A percentile compares a stretch with the other conserved stretches of the same genome.
phyloP scores from a whole-genome alignment of 2,797 vertebrate genomes.

The Schizopygopsis malacanthus region DNA sequence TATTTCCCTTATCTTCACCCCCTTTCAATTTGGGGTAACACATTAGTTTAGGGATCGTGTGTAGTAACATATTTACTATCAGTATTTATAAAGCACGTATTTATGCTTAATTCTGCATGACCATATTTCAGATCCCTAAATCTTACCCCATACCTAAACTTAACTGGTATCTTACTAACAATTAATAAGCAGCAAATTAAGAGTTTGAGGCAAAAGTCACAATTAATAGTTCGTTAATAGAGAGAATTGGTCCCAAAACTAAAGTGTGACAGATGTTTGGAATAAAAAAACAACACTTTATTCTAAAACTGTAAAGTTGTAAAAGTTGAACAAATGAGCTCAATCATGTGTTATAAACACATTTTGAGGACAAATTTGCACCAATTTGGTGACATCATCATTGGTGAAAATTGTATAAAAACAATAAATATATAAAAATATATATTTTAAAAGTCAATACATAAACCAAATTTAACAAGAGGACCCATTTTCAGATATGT shows the following conservation, averaged over 20 bases:
- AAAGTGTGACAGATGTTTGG: background rate
- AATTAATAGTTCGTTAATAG: background rate
- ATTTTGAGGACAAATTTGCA: background rate
- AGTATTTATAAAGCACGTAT: too few species aligned
- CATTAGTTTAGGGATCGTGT: background rate
- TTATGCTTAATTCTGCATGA: background rate
- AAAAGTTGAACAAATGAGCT: background rate
- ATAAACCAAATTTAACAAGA: background rate
- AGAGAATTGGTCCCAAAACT: background rate
- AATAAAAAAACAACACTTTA: background rate
- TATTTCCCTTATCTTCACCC: background rate
- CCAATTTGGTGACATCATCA: background rate
- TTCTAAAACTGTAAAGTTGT: background rate
- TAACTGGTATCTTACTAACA: background rate
- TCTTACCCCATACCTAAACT: background rate
- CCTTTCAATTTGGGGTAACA: background rate
- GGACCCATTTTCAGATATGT: background rate
- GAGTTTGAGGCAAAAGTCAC: background rate
- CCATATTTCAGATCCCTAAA: background rate
- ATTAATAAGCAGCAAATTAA: background rate
- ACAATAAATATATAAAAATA: background rate
- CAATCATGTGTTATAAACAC: background rate
- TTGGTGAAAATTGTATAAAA: background rate
- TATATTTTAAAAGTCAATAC: background rate
- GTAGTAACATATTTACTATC: too few species aligned